Evolutionary conservation across 2,888 invertebrate genomes (phyloP).

Genomic region (Cephus runcator): DNA sequence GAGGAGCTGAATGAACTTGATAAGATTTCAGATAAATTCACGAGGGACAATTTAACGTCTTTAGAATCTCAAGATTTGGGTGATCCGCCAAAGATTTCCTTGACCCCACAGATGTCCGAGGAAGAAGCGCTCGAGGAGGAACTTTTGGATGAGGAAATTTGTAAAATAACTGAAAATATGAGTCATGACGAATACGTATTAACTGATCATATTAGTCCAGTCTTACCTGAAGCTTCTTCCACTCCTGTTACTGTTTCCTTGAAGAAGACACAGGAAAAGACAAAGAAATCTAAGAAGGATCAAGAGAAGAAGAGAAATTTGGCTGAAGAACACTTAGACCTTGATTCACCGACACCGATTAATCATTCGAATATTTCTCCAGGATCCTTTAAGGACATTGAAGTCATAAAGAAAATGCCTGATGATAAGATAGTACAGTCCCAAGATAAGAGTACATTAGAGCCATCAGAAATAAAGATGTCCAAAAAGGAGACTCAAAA

Average conservation of each 20-base stretch:
- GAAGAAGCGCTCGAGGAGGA: slow-evolving; percentile 56
- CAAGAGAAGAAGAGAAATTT: slow-evolving; percentile 46
- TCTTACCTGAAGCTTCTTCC: slow-evolving; percentile 40
- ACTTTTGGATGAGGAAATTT: slow-evolving; percentile 60
- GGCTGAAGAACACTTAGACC: slow-evolving; percentile 49
- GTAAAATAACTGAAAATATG: slow-evolving; percentile 64
- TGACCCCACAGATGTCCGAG: slow-evolving; percentile 13
- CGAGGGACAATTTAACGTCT: neutral
- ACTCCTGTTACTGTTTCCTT: slow-evolving; percentile 31
- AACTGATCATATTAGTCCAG: slow-evolving; percentile 57
- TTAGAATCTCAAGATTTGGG: neutral
- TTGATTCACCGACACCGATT: slow-evolving; percentile 31
- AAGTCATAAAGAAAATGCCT: neutral
- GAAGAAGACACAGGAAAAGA: neutral
- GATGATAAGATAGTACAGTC: neutral
- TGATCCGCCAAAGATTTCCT: neutral
- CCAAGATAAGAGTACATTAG: neutral
- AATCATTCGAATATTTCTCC: neutral
- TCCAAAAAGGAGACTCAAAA: neutral
- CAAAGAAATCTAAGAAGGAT: slow-evolving; percentile 21
- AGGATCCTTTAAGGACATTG: neutral
- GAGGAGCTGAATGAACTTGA: neutral
- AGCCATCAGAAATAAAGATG: neutral
- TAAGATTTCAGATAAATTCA: slow-evolving; percentile 9
- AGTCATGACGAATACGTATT: slow-evolving; percentile 62